phyloP scores from a whole-genome alignment of 2,797 vertebrate species.

The Okamejei kenojei region DNA sequence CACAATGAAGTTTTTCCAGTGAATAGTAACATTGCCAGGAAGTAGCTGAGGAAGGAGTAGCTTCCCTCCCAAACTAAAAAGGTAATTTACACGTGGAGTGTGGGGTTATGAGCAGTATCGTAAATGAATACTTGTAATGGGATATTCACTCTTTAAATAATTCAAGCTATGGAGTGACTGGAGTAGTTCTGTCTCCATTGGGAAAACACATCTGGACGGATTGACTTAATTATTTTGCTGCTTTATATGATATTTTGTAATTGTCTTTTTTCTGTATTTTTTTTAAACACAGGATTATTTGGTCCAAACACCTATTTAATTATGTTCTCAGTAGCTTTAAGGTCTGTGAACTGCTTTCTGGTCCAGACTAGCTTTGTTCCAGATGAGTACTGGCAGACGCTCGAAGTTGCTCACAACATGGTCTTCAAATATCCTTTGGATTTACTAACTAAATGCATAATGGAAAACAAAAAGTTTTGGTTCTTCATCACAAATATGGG shows the following conservation, averaged over 20 bases:
- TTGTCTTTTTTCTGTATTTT: not conserved
- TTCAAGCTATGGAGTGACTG: no score
- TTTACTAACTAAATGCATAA: not conserved
- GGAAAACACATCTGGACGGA: not conserved
- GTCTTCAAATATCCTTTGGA: slow-evolving; percentile 86
- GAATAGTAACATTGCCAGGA: not conserved
- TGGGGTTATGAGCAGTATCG: no score
- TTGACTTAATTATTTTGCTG: not conserved
- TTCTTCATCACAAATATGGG: not conserved
- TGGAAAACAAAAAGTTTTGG: not conserved
- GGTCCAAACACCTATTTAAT: slow-evolving; percentile 52
- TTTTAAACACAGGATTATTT: slow-evolving; percentile 56
- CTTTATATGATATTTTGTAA: not conserved
- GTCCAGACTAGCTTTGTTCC: slow-evolving; percentile 91
- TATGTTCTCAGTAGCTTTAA: slow-evolving; percentile 60
- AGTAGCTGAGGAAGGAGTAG: not conserved
- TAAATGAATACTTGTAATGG: no score
- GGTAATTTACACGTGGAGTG: no score
- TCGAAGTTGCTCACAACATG: slow-evolving; percentile 87
- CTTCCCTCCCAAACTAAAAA: no score
- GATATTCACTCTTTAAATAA: no score
- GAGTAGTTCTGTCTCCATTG: not conserved
- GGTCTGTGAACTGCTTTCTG: slow-evolving; percentile 77
- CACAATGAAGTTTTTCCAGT: not conserved
- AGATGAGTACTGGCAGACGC: slow-evolving; percentile 94